A percentile compares a stretch with the other conserved stretches of the same genome.
phyloP scores from a whole-genome alignment of 2,797 vertebrate genomes.

The Chelon auratus region DNA sequence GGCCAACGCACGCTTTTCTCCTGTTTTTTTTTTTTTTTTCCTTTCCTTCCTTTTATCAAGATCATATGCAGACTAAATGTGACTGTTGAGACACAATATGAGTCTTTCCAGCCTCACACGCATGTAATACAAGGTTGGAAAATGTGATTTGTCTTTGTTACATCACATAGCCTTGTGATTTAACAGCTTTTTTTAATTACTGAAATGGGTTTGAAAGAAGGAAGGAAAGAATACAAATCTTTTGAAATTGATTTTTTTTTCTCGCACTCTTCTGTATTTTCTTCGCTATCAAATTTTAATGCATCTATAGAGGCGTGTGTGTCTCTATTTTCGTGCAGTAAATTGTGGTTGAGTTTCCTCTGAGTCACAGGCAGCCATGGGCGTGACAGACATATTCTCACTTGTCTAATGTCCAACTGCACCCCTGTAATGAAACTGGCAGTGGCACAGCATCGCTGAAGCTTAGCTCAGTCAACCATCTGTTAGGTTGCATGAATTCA shows the following conservation, averaged over 20 bases:
- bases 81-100: conserved; percentile 58
- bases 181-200: not conserved
- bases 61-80: conserved; percentile 70
- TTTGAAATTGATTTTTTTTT: not conserved
- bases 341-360: conserved; percentile 28
- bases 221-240: not conserved
- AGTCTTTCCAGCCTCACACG: conserved; percentile 48
- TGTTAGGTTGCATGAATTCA: conserved; percentile 74
- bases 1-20: conserved; percentile 74
- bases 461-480: conserved; percentile 76
- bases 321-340: conserved; percentile 25
- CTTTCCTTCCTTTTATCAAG: conserved; percentile 70
- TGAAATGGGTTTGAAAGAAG: conserved; percentile 4
- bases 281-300: conserved; percentile 4
- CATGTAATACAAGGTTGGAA: conserved; percentile 25
- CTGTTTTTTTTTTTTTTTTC: conserved; percentile 32
- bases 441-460: conserved; percentile 46
- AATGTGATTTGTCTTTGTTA: conserved; percentile 22
- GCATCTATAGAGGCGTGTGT: not conserved
- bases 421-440: conserved; percentile 74
- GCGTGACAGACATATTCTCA: conserved; percentile 65
- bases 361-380: conserved; percentile 36
- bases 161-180: conserved; percentile 7
- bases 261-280: not conserved
- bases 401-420: conserved; percentile 65